A percentile compares a stretch with the other conserved stretches of the same genome.
phyloP scores from a whole-genome alignment of 2,113 vertebrate genomes.

The Vidua chalybeata region DNA sequence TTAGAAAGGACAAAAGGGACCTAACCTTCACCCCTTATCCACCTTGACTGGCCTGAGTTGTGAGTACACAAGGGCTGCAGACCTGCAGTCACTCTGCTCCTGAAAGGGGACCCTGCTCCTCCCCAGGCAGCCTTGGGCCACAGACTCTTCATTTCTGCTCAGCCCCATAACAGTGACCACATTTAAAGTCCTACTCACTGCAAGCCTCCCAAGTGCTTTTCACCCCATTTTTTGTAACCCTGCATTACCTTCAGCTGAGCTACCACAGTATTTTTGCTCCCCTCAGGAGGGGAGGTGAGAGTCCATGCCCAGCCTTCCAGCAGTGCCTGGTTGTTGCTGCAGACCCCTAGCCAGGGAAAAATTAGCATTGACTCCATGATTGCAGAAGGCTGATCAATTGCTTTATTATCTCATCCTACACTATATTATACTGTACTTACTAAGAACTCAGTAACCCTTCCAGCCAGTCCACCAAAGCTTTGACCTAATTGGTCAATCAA shows the following conservation, averaged over 20 bases:
- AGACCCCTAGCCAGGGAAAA: too few species aligned
- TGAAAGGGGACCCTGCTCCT: not conserved
- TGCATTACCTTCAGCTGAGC: not conserved
- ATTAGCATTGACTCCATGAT: too few species aligned
- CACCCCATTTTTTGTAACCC: not conserved
- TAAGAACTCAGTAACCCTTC: too few species aligned
- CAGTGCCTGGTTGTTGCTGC: too few species aligned
- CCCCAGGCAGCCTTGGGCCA: not conserved
- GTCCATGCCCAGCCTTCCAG: not conserved
- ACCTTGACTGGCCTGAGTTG: not conserved
- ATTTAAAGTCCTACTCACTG: not conserved
- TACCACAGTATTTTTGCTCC: not conserved
- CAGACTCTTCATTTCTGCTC: not conserved
- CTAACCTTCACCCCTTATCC: not conserved
- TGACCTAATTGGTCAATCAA: too few species aligned
- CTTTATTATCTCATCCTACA: too few species aligned
- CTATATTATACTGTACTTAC: too few species aligned
- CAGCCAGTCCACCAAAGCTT: too few species aligned
- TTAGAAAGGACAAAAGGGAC: not conserved
- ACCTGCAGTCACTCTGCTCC: not conserved
- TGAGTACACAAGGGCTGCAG: not conserved
- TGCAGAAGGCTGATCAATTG: too few species aligned
- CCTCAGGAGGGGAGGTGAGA: not conserved
- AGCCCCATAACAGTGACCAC: not conserved
- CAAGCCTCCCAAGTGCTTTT: not conserved